A percentile compares a stretch with the other conserved stretches of the same genome.
Evolutionary conservation across 2,113 vertebrate genomes (phyloP).

Genomic region (Pollimyrus isidori): DNA sequence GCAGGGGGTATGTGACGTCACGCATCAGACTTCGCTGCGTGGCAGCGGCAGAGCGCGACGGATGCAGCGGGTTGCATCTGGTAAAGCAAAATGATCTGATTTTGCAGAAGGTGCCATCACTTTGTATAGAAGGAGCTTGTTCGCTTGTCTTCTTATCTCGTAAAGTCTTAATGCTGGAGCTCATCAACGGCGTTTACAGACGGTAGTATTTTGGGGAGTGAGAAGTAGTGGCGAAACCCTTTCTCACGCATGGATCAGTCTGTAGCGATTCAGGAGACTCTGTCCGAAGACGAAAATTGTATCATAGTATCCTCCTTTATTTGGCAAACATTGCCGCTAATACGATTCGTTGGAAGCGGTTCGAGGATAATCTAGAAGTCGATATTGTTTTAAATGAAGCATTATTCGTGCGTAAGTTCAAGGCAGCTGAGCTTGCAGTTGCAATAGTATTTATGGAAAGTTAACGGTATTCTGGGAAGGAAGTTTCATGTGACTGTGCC

Average conservation of each 20-base stretch:
- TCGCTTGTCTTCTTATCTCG: background rate
- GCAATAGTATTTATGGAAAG: background rate
- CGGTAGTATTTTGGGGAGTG: background rate
- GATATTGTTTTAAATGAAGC: background rate
- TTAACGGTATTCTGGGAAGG: constrained; percentile 2
- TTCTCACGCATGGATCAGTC: constrained; percentile 77
- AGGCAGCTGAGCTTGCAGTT: background rate
- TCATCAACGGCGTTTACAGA: background rate
- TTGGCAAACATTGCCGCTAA: background rate
- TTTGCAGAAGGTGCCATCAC: background rate
- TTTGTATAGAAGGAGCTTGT: background rate
- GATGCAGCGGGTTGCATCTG: constrained; percentile 30
- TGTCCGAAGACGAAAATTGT: constrained; percentile 65
- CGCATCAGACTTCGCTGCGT: constrained; percentile 45
- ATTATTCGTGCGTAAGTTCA: background rate
- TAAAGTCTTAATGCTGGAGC: background rate
- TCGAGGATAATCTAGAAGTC: background rate
- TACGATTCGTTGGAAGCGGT: background rate
- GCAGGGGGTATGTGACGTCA: constrained; percentile 47
- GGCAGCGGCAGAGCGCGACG: constrained; percentile 36
- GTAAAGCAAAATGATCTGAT: background rate
- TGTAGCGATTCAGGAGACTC: constrained; percentile 77
- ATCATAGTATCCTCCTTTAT: constrained; percentile 73
- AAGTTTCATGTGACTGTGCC: background rate
- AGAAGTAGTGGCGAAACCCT: constrained; percentile 5